Evolutionary conservation across 2,888 invertebrate species (phyloP), one percentile per base, ranked within the genome.

Genomic region (Vanessa cardui): DNA sequence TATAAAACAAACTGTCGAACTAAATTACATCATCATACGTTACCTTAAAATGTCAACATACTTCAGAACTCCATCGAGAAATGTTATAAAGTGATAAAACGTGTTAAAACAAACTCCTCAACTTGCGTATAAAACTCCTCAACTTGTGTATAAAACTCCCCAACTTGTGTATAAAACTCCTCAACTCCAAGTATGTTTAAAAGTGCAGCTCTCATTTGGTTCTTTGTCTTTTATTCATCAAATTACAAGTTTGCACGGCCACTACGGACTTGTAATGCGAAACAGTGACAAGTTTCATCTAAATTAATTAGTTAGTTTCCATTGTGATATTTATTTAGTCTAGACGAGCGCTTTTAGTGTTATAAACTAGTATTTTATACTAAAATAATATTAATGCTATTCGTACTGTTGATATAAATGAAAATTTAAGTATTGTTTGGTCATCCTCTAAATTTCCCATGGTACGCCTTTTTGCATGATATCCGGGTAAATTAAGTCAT

Each of bases 251-350:
- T 26, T 8, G 26, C 50, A 45, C 26, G 50, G 31, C 45, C 26
- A 15, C 39, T 18, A n/a, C 49, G 49, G 47, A 44, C 2, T 64
- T 56, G 56, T 63, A 46, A 56, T 56, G 63, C 46, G 46, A 62
- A 63, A 45, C 31, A 20, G 46, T 64, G 64, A 64, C 58, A 60
- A 46, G 59, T 65, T 60, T 15, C 31, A 50, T 60, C 58, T 65
- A 65, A 60, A 45, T 60, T 26, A 65, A 45, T 65, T 65, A 26
- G 12, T 54, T 33, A 46, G 59, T 45, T 60, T 60, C 45, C 20
- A 33, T 31, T 65, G n/a, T 31, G 7, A 31, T 21, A 44, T 64
- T 59, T 18, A 45, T 50, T 6, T 31, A n/a, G 52, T n/a, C 52
- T 52, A 54, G 26, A 54, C 52, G 15, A 16, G 52, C 26, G 16